Base-by-base conservation (phyloP, 2,797 vertebrate genomes). In the Anolis apletophallus region DNA sequence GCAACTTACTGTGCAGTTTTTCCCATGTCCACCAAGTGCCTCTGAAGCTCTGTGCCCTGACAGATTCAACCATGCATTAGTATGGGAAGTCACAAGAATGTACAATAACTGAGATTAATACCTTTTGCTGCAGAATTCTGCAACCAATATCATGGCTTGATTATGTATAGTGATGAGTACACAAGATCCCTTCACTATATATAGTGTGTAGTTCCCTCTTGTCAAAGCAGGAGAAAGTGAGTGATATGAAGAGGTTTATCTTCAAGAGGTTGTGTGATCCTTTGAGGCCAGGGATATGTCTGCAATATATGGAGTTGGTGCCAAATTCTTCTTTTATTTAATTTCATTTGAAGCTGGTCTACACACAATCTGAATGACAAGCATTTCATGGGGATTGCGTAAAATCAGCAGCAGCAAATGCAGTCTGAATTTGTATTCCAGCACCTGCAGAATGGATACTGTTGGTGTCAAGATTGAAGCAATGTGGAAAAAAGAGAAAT, bases 21-120 rank as follows among this genome's bases (percentile, higher is more conserved):
- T 76, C 81, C 10, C 86, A 9, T 29, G 46, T 61, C 36, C 16
- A 26, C 82, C 92, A 93, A 93, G 46, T 55, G 32, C 29, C 85
- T 54, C 40, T 77, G 75, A 90, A 86, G 34, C 82, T 83, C 71
- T 94, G 94, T 94, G 74, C 78, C 16, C 34, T 92, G 90, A 93
- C 61, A 85, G 83, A 94, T 93, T 91, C 81, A 87, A 85, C 16
- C 46, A 83, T 68, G 54, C 75, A 74, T 91, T 90, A 90, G 81
- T 86, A 89, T 93, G 87, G 71, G 87, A 94, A 94, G 90, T 82
- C 91, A 57, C 92, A 46, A 75, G 81, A 85, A 71, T 73, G 36
- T 88, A 80, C 68, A 81, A 54, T 85, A 91, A 90, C 72, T 90
- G 86, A 94, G 86, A 95, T 95, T 87, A 90, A 93, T 96, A 94